Conservation (phyloP, 2,113 vertebrate genomes). For the Corynorhinus townsendii region DNA sequence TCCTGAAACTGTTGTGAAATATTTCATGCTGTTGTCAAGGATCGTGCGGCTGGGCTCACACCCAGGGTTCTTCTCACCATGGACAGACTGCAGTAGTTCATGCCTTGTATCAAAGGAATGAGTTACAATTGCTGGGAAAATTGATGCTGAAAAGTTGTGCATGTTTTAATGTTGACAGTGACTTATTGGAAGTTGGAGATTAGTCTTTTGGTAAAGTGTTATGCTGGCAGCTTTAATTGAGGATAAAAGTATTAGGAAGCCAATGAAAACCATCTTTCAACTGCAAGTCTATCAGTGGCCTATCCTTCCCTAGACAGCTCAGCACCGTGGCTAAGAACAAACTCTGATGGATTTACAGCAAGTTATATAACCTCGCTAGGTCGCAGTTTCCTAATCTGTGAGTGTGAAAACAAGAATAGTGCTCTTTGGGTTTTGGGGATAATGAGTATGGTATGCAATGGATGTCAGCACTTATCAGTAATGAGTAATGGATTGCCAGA, state of each 20-base stretch:
- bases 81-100: constrained; percentile 14
- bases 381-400: neutral
- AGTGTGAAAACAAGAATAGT: neutral
- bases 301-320: neutral
- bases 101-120: constrained; percentile 24
- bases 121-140: constrained; percentile 52
- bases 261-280: neutral
- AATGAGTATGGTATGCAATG: neutral
- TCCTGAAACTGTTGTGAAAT: constrained; percentile 47
- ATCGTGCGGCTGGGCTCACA: neutral
- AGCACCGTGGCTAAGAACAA: neutral
- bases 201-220: constrained; percentile 37
- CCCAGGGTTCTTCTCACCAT: neutral
- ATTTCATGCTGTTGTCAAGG: constrained; percentile 52
- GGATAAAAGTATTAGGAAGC: neutral
- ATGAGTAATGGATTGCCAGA: neutral
- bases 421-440: neutral
- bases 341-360: neutral
- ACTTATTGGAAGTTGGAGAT: constrained; percentile 41
- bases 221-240: constrained; percentile 18
- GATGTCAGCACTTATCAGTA: neutral
- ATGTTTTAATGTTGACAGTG: constrained; percentile 35
- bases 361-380: neutral
- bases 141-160: constrained; percentile 44
- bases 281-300: neutral